phyloP scores from a whole-genome alignment of 2,113 vertebrate species.

The Cryptoleucopteryx plumbea region DNA sequence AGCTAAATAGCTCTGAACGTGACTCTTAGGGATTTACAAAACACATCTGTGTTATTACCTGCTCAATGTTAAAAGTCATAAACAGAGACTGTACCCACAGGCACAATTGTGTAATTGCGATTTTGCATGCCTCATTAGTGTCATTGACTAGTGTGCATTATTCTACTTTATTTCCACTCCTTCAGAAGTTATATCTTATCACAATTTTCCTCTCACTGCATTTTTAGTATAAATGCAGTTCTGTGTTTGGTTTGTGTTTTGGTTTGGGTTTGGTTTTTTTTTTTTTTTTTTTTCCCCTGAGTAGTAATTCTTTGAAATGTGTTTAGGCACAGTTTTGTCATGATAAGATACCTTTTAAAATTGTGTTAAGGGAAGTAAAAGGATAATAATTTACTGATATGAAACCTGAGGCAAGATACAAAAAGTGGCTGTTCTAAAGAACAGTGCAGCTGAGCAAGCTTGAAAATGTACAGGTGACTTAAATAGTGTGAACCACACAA shows the following conservation, averaged over 20 bases:
- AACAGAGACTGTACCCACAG: background rate
- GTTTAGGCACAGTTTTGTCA: background rate
- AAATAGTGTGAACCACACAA: background rate
- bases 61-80: background rate
- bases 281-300: background rate
- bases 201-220: background rate
- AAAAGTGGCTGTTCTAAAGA: background rate
- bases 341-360: background rate
- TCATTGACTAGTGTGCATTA: background rate
- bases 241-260: background rate
- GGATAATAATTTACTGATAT: background rate
- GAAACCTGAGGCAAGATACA: background rate
- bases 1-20: background rate
- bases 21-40: background rate
- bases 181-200: background rate
- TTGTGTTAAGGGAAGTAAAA: background rate
- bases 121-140: background rate
- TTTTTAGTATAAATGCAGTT: background rate
- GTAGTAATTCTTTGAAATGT: background rate
- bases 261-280: too few relatives aligned
- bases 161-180: background rate
- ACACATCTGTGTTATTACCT: background rate
- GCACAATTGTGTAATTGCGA: background rate
- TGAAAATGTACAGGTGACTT: background rate
- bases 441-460: background rate